These are phyloP conservation scores for Erpobdella octoculata DNA, from an alignment of 2,888 invertebrate species.

Conservation along the genomic window DNA sequence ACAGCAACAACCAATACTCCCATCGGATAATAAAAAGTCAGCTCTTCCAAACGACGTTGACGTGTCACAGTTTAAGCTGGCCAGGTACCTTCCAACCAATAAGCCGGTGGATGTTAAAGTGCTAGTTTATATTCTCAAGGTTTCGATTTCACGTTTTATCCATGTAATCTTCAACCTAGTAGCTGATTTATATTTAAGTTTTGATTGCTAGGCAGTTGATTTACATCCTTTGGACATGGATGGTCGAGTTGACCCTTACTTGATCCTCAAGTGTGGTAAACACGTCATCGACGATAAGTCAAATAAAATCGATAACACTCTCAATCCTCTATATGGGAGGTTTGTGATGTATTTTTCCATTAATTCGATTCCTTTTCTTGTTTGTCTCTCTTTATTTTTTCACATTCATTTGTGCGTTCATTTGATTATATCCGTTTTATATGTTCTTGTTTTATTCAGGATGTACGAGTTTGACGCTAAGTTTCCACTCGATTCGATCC, in stretches of 20 bases:
- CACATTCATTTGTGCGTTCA: too few species aligned
- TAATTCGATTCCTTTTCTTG: too few species aligned
- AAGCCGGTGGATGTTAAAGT: slow-evolving; percentile 36
- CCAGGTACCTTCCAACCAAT: slow-evolving; percentile 28
- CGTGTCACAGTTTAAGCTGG: slow-evolving; percentile 31
- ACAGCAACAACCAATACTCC: too few species aligned
- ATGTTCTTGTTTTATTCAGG: too few species aligned
- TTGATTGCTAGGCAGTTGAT: slow-evolving; percentile 32
- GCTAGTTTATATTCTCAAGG: slow-evolving; percentile 37
- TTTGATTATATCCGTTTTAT: background rate
- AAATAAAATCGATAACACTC: slow-evolving; percentile 34
- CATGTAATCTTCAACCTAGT: background rate
- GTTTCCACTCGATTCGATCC: slow-evolving; percentile 39
- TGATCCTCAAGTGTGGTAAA: slow-evolving; percentile 36
- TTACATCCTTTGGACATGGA: slow-evolving; percentile 39
- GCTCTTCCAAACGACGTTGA: slow-evolving; percentile 6
- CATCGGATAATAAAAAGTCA: background rate
- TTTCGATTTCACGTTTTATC: slow-evolving; percentile 7
- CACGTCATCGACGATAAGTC: slow-evolving; percentile 37
- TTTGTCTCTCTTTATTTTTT: too few species aligned
- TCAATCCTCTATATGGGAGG: slow-evolving; percentile 41
- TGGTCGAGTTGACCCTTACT: slow-evolving; percentile 39
- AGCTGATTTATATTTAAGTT: background rate
- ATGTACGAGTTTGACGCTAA: slow-evolving; percentile 36
- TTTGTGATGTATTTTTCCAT: too few species aligned